Evolutionary conservation across 2,797 vertebrate species (phyloP), one percentile per base, ranked within the genome.

Genomic region (Xiphorhynchus erythropygius): DNA sequence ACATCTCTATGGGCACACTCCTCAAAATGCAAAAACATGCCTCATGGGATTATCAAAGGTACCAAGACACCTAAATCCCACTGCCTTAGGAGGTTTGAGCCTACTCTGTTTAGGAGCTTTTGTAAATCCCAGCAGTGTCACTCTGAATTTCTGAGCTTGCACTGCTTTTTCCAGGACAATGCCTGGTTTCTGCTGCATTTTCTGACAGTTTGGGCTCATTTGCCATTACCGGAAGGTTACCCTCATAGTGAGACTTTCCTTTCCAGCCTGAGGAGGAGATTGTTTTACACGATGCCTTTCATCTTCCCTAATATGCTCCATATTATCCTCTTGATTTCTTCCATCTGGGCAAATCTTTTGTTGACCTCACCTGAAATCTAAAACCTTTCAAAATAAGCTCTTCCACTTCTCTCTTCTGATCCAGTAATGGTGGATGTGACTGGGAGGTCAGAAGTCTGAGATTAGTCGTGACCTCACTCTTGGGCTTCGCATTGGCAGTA

Each of bases 291-390:
- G 0, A 49, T 1, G 74, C 53, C 95, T 96, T 97, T 97, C 92
- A 97, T 96, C 94, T 96, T 64, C 65, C 70, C 59, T 96, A 95
- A 94, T 96, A 91, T 6, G 44, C 90, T 96, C 87, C 91, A 93
- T 83, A 95, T 94, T 94, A 87, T 83, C 78, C 91, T 73, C 96
- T 81, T 97, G 90, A 97, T 96, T 93, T 91, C 80, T 97, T 97
- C 96, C 97, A 97, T 97, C 96, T 97, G 97, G 85, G 33, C 65
- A 91, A 65, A 80, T 94, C 93, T 91, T 94, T 81, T 79, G 65
- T 73, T 91, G 92, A 95, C 89, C 93, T 97, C 94, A 94, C 93
- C 96, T 95, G 96, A 97, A 97, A 97, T 79, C 59, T 76, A 93
- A 96, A 93, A 94, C 94, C 82, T 91, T 94, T 92, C 91, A 89